These are phyloP conservation scores for Drosophila buzzatii DNA, from an alignment of 2,888 invertebrate genomes.

Conservation along the genomic window DNA sequence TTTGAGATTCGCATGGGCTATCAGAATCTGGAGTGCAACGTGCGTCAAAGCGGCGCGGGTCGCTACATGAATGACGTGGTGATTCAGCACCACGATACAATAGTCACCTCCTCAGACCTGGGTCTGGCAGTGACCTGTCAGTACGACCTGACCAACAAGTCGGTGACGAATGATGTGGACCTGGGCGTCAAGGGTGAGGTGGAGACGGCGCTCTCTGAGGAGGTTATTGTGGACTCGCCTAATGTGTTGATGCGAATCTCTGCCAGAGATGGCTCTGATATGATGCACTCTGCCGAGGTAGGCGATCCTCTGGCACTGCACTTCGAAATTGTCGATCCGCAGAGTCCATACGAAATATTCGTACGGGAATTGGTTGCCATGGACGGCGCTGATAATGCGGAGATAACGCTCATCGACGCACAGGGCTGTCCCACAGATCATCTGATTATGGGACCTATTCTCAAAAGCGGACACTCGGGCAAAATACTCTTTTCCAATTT, in stretches of 20 bases:
- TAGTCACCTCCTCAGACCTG: constrained; percentile 96
- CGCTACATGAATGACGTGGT: constrained; percentile 95
- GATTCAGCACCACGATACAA: constrained; percentile 97
- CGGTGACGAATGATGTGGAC: constrained; percentile 95
- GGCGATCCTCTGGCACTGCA: constrained; percentile 96
- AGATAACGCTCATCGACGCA: constrained; percentile 96
- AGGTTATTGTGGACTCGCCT: constrained; percentile 96
- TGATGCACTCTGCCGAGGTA: constrained; percentile 94
- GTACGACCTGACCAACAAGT: constrained; percentile 96
- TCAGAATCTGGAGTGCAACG: constrained; percentile 96
- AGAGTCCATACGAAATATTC: constrained; percentile 98
- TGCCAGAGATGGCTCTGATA: constrained; percentile 92
- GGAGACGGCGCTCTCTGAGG: constrained; percentile 93
- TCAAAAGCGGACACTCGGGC: constrained; percentile 92
- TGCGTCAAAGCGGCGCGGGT: constrained; percentile 94
- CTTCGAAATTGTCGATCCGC: constrained; percentile 96
- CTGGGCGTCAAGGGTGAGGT: constrained; percentile 95
- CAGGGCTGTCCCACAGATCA: constrained; percentile 97
- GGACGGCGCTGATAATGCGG: constrained; percentile 96
- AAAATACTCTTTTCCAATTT: constrained; percentile 95
- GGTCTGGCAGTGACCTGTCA: constrained; percentile 96
- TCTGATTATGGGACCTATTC: constrained; percentile 96
- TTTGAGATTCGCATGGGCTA: constrained; percentile 97
- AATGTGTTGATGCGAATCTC: constrained; percentile 97
- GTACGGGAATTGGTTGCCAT: constrained; percentile 97